Percentiles rank a stretch among this genome's conserved stretches.
Conservation (phyloP, 2,113 vertebrate genomes). For the Xenotilapia leptura region DNA sequence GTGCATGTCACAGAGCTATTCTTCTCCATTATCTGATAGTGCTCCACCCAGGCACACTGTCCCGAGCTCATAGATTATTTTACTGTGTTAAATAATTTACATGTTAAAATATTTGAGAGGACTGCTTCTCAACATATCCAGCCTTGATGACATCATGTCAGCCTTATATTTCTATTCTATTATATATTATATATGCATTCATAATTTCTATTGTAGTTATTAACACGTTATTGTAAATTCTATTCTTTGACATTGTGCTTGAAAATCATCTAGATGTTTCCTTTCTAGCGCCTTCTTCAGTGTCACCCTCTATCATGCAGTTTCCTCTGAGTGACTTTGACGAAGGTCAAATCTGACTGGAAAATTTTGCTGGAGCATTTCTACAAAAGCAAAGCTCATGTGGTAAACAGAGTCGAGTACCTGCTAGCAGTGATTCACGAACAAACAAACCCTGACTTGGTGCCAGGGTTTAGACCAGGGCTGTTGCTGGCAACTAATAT, state of each 20-base stretch:
- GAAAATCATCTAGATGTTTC: not conserved
- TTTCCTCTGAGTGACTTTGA: not conserved
- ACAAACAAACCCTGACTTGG: not conserved
- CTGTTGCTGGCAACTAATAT: not conserved
- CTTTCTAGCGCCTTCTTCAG: not conserved
- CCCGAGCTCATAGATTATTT: not conserved
- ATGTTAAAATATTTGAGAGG: not conserved
- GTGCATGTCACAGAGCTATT: not conserved
- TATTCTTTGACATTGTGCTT: not conserved
- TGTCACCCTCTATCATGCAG: not conserved
- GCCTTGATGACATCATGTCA: not conserved
- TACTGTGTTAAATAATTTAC: not conserved
- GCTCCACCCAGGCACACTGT: not conserved
- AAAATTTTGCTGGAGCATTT: not conserved
- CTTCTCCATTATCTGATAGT: not conserved
- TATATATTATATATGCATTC: too few relatives aligned
- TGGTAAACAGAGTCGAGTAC: not conserved
- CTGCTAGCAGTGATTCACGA: not conserved
- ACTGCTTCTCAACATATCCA: rapidly evolving
- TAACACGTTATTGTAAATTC: not conserved
- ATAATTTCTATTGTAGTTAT: not conserved
- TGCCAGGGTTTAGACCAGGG: not conserved
- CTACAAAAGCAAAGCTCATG: not conserved
- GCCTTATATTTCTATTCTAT: not conserved
- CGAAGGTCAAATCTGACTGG: not conserved